These are phyloP conservation scores for Hemibagrus guttatus DNA, from an alignment of 2,797 vertebrate species.

Conservation along the genomic window DNA sequence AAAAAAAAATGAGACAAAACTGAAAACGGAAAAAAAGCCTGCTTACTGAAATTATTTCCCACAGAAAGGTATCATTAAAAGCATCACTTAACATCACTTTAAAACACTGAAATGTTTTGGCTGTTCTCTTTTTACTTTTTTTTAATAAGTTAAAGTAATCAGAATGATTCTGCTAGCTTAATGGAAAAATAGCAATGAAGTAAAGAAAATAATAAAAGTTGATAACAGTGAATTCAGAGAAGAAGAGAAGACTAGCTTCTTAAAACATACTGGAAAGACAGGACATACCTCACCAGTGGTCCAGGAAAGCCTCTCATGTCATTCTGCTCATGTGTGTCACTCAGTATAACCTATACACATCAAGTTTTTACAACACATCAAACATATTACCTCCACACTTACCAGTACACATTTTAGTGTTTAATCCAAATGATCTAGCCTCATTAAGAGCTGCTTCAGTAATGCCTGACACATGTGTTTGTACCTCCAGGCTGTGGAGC, in stretches of 20 bases:
- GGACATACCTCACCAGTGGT: slow-evolving; percentile 81
- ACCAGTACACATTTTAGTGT: background rate
- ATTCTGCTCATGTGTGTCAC: slow-evolving; percentile 79
- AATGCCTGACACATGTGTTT: background rate
- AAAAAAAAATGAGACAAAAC: background rate
- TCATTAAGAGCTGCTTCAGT: background rate
- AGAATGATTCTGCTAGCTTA: background rate
- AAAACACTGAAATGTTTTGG: background rate
- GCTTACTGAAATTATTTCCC: background rate
- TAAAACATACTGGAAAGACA: background rate
- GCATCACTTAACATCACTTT: background rate
- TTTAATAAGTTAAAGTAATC: background rate
- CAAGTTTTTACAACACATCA: slow-evolving; percentile 10
- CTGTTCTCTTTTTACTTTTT: background rate
- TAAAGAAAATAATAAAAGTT: background rate
- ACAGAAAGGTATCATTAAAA: background rate
- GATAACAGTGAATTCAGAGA: background rate
- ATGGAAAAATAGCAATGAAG: background rate
- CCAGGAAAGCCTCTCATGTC: slow-evolving; percentile 85
- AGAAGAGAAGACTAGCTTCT: background rate
- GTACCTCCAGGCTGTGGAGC: slow-evolving; percentile 88
- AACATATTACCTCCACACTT: background rate
- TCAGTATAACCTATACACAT: slow-evolving; percentile 76
- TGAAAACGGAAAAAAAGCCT: too few species aligned
- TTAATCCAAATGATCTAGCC: background rate